Evolutionary conservation across 2,113 vertebrate species (phyloP).

Genomic region (Prolemur simus): DNA sequence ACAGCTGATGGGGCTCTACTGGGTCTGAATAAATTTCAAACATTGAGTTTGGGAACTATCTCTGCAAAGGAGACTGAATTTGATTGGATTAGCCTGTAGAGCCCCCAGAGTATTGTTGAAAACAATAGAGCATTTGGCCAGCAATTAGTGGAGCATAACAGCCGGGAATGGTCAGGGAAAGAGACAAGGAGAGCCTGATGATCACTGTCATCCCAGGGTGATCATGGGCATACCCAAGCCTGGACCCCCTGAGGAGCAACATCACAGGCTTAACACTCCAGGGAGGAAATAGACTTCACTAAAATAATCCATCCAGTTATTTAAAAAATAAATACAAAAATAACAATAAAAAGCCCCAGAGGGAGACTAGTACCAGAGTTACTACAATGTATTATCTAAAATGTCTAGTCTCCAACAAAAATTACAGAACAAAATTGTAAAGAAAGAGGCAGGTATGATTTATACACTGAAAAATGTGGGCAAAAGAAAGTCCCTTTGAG

Average conservation of each 20-base stretch:
- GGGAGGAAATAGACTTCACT: not conserved
- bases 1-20: not conserved
- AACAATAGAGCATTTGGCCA: too few relatives aligned
- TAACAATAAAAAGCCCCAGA: not conserved
- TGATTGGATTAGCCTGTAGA: too few relatives aligned
- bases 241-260: not conserved
- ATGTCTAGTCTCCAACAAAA: not conserved
- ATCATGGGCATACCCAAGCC: not conserved
- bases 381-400: not conserved
- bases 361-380: not conserved
- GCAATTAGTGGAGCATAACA: too few relatives aligned
- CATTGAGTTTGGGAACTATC: too few relatives aligned
- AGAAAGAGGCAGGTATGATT: not conserved
- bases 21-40: not conserved
- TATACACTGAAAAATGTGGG: not conserved
- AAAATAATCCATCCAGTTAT: not conserved
- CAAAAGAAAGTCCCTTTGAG: not conserved
- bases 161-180: too few relatives aligned
- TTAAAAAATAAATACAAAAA: not conserved
- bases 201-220: too few relatives aligned
- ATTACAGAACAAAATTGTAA: not conserved
- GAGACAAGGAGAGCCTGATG: not conserved
- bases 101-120: too few relatives aligned
- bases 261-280: not conserved
- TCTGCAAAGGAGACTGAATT: too few relatives aligned